These are phyloP conservation scores for Eublepharis macularius DNA, from an alignment of 2,113 vertebrate species.

Conservation along the genomic window DNA sequence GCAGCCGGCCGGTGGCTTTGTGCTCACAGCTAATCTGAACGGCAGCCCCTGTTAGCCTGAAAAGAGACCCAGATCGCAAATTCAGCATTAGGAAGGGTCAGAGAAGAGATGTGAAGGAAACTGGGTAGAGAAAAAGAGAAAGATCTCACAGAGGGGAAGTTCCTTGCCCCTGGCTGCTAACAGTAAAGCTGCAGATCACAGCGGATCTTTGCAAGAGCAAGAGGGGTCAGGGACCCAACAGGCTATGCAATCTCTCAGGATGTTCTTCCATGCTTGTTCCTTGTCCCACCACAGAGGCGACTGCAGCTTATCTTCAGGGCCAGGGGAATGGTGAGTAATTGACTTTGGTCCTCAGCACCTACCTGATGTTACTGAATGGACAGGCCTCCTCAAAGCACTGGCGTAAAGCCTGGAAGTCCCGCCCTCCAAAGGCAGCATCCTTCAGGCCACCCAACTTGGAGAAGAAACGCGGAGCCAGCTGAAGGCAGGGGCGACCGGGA, in stretches of 20 bases:
- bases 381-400: conserved; percentile 83
- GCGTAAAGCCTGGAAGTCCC: conserved; percentile 83
- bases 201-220: too few species aligned
- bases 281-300: not conserved
- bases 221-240: too few species aligned
- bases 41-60: conserved; percentile 83
- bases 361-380: conserved; percentile 87
- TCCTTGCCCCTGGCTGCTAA: too few species aligned
- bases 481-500: conserved; percentile 52
- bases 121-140: too few species aligned
- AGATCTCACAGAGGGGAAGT: too few species aligned
- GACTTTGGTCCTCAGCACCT: not conserved
- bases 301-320: not conserved
- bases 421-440: conserved; percentile 84
- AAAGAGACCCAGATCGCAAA: not conserved
- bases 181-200: too few species aligned
- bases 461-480: conserved; percentile 82
- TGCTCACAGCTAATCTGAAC: conserved; percentile 86
- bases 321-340: too few species aligned
- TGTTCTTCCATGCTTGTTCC: not conserved
- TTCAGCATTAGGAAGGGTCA: not conserved
- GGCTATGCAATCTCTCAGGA: too few species aligned
- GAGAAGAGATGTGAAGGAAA: not conserved
- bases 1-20: conserved; percentile 59
- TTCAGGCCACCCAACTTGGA: conserved; percentile 80